Evolutionary conservation across 1,140 invertebrate genomes (phyloP).

Genomic region (Xylocopa sonorina): DNA sequence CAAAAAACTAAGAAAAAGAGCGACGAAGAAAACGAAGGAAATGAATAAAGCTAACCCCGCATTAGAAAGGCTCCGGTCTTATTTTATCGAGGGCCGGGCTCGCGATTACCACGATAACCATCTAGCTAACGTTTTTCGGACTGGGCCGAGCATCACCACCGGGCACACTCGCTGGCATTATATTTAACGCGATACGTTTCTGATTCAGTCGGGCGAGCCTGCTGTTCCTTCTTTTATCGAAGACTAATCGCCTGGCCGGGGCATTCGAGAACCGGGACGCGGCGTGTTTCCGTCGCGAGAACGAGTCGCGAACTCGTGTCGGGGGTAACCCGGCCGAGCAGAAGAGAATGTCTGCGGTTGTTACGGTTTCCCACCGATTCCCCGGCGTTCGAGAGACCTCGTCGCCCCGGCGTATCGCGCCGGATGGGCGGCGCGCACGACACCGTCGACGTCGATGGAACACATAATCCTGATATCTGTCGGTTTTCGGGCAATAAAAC

Average conservation of each 20-base stretch:
- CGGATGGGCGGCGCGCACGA: background rate
- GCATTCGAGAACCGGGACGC: conserved; percentile 46
- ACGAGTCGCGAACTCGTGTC: conserved; percentile 24
- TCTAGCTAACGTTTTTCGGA: conserved; percentile 47
- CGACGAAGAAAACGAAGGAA: too few relatives aligned
- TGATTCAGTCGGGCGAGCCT: conserved; percentile 20
- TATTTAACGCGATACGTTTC: conserved; percentile 58
- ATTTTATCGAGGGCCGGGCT: conserved; percentile 42
- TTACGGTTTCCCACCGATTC: conserved; percentile 1
- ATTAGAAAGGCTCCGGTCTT: conserved; percentile 54
- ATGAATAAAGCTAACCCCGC: conserved; percentile 53
- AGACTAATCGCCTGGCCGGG: conserved; percentile 47
- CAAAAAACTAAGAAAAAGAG: too few relatives aligned
- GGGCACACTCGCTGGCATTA: conserved; percentile 40
- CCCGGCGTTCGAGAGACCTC: background rate
- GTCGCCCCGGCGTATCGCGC: conserved; percentile 1
- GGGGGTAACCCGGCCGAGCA: conserved; percentile 15
- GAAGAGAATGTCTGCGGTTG: conserved; percentile 29
- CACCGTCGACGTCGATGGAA: conserved; percentile 60
- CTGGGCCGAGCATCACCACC: conserved; percentile 13
- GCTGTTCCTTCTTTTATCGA: background rate
- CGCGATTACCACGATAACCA: conserved; percentile 60
- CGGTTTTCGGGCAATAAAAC: conserved; percentile 83
- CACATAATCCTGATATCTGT: conserved; percentile 82
- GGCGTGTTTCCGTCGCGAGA: conserved; percentile 6